Conservation (phyloP, 2,888 invertebrate species). For the Drosophila lutescens region DNA sequence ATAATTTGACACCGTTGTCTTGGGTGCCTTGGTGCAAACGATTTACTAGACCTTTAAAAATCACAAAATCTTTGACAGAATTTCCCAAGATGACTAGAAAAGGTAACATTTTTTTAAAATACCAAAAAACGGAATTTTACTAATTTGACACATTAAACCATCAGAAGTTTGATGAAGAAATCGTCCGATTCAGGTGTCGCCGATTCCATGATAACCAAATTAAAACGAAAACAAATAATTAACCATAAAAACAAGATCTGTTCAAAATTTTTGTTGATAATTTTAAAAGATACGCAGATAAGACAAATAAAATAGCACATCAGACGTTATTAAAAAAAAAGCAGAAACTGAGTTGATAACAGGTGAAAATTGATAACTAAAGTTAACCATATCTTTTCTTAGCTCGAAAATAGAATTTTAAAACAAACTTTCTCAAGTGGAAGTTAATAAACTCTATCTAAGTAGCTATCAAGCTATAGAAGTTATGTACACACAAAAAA, state of each 20-base stretch:
- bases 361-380: too few relatives aligned
- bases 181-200: background rate
- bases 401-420: too few relatives aligned
- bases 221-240: background rate
- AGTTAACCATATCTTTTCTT: too few relatives aligned
- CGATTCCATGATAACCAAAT: background rate
- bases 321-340: background rate
- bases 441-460: too few relatives aligned
- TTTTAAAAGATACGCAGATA: background rate
- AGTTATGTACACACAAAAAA: too few relatives aligned
- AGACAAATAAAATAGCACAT: background rate
- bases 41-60: background rate
- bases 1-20: constrained; percentile 11
- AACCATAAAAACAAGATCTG: background rate
- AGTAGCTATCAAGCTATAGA: too few relatives aligned
- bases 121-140: background rate
- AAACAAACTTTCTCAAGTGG: too few relatives aligned
- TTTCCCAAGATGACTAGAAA: background rate
- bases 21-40: constrained; percentile 2
- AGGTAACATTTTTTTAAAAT: background rate
- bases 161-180: background rate
- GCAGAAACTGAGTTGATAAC: too few relatives aligned
- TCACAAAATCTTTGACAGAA: too few relatives aligned
- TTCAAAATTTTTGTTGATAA: background rate
- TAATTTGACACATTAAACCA: background rate